These are phyloP conservation scores for Capitella teleta DNA, from an alignment of 1,140 invertebrate species.

Conservation along the genomic window DNA sequence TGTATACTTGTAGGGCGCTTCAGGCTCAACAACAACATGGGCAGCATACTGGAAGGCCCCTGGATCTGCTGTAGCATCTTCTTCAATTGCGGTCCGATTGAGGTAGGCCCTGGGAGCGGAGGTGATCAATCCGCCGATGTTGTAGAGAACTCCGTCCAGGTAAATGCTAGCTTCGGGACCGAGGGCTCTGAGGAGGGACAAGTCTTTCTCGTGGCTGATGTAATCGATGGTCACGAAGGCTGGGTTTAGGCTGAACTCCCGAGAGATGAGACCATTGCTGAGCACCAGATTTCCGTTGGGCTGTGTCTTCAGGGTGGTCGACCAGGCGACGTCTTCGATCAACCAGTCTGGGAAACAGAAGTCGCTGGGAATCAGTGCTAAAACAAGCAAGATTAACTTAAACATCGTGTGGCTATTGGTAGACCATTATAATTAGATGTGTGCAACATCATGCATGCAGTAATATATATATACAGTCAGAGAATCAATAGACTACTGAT, in stretches of 20 bases:
- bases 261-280: background rate
- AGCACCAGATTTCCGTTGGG: background rate
- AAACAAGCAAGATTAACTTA: too few relatives aligned
- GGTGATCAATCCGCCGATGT: background rate
- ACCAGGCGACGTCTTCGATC: slow-evolving; percentile 1
- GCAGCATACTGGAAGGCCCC: slow-evolving; percentile 1
- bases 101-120: slow-evolving; percentile 2
- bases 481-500: too few relatives aligned
- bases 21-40: background rate
- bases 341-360: slow-evolving; percentile 18
- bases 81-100: background rate
- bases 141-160: background rate
- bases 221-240: slow-evolving; percentile 6
- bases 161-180: background rate
- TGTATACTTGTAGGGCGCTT: slow-evolving; percentile 3
- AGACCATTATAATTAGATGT: too few relatives aligned
- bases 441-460: too few relatives aligned
- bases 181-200: background rate
- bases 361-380: too few relatives aligned
- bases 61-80: background rate
- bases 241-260: slow-evolving; percentile 1
- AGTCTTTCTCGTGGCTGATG: background rate
- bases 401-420: too few relatives aligned
- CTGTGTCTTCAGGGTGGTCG: background rate
- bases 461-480: too few relatives aligned